Evolutionary conservation across 1,140 invertebrate genomes (phyloP), one percentile per base, ranked within the genome.

Genomic region (Homalodisca vitripennis): DNA sequence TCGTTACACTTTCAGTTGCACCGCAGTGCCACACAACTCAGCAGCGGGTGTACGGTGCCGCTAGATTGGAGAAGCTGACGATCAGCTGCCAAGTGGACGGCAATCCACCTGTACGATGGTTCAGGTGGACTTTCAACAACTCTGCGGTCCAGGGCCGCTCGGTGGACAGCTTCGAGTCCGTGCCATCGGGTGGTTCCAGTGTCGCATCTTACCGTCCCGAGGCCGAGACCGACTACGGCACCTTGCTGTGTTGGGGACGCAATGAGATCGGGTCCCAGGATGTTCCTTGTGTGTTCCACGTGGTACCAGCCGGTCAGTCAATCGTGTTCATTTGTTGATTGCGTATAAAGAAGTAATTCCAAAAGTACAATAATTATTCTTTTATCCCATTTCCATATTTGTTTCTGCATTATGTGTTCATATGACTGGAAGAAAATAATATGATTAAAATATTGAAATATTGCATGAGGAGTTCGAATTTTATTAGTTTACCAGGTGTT

Each of bases 121-220:
- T 85, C 75, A 78, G 80, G 17, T 87, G 86, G 86, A 81, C 80
- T 67, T 87, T 87, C 75, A 87, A 87, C 78, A 85, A 83, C 73
- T 84, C 84, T 13, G 82, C 83, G 2, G 51, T 64, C 3, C 51
- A 63, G 17, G 68, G 71, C 0, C 70, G 70, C 29, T 73, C 71
- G 3, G 57, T 67, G 12, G 57, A 57, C 29, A 53, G 67, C 24
- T 67, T 67, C 48, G 65, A 53, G 66, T 74, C 68, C 1, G 46
- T 29, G 65, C 74, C 68, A 22, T 76, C 72, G n/a, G 75, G 76
- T 27, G 74, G 76, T 2, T 73, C 74, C 22, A 83, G 82, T 72
- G 75, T 80, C 13, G 76, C 83, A 13, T 80, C 80, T 1, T 86
- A 84, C 74, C 77, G 78, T 53, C 84, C 85, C 3, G 78, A 77